Evolutionary conservation across 2,888 invertebrate species (phyloP).

Genomic region (Pseudococcus viburni): DNA sequence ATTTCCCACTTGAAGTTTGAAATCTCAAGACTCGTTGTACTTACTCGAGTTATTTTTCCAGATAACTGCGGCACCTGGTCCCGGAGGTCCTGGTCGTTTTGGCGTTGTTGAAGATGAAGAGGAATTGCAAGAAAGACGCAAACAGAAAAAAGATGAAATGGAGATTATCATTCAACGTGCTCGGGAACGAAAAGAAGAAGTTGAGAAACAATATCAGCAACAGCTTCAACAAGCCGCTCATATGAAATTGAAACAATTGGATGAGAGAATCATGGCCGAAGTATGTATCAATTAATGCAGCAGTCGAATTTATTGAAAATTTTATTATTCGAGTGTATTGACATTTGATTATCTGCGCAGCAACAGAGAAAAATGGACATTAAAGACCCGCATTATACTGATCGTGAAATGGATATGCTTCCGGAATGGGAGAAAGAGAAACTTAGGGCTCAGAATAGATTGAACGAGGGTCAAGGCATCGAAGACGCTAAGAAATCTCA

Average conservation of each 20-base stretch:
- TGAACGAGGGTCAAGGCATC: background rate
- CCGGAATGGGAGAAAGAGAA: constrained; percentile 65
- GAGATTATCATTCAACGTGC: constrained; percentile 66
- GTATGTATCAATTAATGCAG: background rate
- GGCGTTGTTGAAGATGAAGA: constrained; percentile 67
- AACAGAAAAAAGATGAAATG: constrained; percentile 64
- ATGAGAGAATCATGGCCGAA: constrained; percentile 62
- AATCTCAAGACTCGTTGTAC: background rate
- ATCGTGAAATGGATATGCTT: constrained; percentile 58
- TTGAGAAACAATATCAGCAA: constrained; percentile 78
- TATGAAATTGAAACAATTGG: constrained; percentile 77
- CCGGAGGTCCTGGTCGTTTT: background rate
- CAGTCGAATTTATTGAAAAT: background rate
- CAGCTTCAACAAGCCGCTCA: constrained; percentile 78
- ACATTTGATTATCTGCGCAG: background rate
- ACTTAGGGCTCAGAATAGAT: background rate
- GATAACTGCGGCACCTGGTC: background rate
- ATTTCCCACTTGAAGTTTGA: background rate
- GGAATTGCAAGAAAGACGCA: constrained; percentile 57
- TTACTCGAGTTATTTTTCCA: background rate
- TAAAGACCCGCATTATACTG: constrained; percentile 8
- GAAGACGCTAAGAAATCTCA: constrained; percentile 46
- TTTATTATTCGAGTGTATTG: background rate
- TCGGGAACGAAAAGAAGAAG: constrained; percentile 67
- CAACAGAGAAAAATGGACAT: constrained; percentile 53